These are phyloP conservation scores for Oryctes rhinoceros DNA, from an alignment of 1,140 invertebrate genomes.

Conservation along the genomic window DNA sequence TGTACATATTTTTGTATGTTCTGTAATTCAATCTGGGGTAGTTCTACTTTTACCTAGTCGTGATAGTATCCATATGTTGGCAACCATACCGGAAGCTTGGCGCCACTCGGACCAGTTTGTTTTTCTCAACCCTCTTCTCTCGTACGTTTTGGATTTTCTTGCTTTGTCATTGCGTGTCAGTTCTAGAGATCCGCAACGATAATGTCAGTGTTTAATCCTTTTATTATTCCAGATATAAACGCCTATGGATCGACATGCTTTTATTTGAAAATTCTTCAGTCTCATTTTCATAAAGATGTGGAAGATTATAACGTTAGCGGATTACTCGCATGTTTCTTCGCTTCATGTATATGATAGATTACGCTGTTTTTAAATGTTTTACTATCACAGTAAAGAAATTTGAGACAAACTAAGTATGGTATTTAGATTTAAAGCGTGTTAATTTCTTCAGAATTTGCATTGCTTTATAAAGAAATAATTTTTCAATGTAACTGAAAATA, in stretches of 20 bases:
- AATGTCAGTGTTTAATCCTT: slow-evolving; percentile 20
- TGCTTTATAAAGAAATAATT: too few species aligned
- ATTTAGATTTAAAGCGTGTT: too few species aligned
- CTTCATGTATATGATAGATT: too few species aligned
- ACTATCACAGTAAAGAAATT: too few species aligned
- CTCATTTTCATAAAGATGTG: background rate
- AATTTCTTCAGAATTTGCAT: too few species aligned
- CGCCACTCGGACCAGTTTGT: slow-evolving; percentile 55
- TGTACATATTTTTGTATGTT: slow-evolving; percentile 57
- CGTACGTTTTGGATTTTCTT: slow-evolving; percentile 39
- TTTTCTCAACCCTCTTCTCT: slow-evolving; percentile 53
- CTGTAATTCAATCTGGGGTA: slow-evolving; percentile 57
- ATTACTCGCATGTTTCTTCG: background rate
- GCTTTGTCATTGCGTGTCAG: slow-evolving; percentile 46
- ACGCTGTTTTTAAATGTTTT: too few species aligned
- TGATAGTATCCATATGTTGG: slow-evolving; percentile 59
- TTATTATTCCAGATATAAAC: slow-evolving; percentile 4
- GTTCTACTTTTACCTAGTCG: slow-evolving; percentile 56
- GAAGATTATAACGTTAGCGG: background rate
- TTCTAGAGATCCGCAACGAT: slow-evolving; percentile 1
- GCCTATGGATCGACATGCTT: background rate
- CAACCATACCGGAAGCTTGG: slow-evolving; percentile 58
- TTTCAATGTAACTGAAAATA: too few species aligned
- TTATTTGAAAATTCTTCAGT: slow-evolving; percentile 13
- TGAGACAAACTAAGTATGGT: too few species aligned